phyloP scores from a whole-genome alignment of 1,140 invertebrate genomes.

The Acromyrmex echinatior region DNA sequence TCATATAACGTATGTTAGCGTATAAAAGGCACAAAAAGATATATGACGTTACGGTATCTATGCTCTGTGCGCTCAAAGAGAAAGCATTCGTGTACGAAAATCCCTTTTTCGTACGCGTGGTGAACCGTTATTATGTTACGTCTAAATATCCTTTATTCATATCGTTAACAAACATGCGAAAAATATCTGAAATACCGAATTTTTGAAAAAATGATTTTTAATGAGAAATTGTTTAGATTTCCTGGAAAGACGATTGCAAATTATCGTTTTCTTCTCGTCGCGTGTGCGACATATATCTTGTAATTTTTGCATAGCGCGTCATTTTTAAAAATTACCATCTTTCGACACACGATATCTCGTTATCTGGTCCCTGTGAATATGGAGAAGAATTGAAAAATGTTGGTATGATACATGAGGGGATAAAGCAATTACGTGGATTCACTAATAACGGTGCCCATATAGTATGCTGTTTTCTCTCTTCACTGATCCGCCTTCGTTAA shows the following conservation, averaged over 20 bases:
- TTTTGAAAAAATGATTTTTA: background rate
- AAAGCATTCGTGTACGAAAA: slow-evolving; percentile 25
- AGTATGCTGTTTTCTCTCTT: slow-evolving; percentile 9
- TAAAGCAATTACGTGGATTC: slow-evolving; percentile 70
- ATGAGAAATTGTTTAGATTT: background rate
- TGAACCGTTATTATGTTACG: slow-evolving; percentile 23
- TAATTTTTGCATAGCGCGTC: background rate
- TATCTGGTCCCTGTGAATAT: slow-evolving; percentile 39
- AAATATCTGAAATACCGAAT: background rate
- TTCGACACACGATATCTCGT: slow-evolving; percentile 49
- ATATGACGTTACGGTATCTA: slow-evolving; percentile 28
- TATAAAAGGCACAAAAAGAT: slow-evolving; percentile 41
- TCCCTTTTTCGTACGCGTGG: slow-evolving; percentile 5
- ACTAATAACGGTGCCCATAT: slow-evolving; percentile 68
- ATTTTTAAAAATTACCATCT: slow-evolving; percentile 36
- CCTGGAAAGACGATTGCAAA: background rate
- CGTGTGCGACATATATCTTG: background rate
- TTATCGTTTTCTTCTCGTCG: background rate
- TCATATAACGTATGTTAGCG: slow-evolving; percentile 49
- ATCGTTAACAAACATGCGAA: slow-evolving; percentile 18
- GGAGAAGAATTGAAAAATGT: slow-evolving; percentile 48
- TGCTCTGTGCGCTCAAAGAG: slow-evolving; percentile 50
- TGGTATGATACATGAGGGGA: slow-evolving; percentile 41
- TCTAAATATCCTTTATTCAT: slow-evolving; percentile 48
- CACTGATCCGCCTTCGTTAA: slow-evolving; percentile 16